phyloP scores from a whole-genome alignment of 2,888 invertebrate species.

The Gryllus longicercus region DNA sequence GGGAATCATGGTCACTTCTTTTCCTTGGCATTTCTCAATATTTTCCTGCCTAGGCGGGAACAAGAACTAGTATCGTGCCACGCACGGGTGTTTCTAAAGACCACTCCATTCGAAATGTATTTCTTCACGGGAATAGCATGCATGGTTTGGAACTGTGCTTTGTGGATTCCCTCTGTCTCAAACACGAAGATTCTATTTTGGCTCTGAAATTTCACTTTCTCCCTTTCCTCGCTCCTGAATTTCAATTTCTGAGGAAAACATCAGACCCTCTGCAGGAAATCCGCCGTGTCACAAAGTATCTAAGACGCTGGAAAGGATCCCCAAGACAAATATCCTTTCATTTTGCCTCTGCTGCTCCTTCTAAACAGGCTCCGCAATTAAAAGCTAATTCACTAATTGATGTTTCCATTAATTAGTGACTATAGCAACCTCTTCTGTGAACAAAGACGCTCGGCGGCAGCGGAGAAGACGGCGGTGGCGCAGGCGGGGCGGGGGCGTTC shows the following conservation, averaged over 20 bases:
- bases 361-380: background rate
- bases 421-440: background rate
- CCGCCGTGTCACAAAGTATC: background rate
- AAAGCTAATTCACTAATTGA: conserved; percentile 17
- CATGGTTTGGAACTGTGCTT: no score
- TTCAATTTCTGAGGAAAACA: conserved; percentile 5
- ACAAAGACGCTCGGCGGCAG: conserved; percentile 2
- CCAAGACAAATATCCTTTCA: conserved; percentile 17
- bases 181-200: no score
- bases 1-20: no score
- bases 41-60: no score
- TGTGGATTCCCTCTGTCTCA: no score
- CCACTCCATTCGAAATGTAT: no score
- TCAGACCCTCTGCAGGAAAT: background rate
- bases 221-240: background rate
- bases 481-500: background rate
- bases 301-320: conserved; percentile 17
- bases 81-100: no score
- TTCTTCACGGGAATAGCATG: no score
- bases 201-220: background rate
- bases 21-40: no score
- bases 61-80: no score
- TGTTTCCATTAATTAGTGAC: conserved; percentile 17
- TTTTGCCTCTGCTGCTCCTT: background rate
- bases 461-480: background rate